Evolutionary conservation across 2,797 vertebrate genomes (phyloP).

Genomic region (Falco peregrinus): DNA sequence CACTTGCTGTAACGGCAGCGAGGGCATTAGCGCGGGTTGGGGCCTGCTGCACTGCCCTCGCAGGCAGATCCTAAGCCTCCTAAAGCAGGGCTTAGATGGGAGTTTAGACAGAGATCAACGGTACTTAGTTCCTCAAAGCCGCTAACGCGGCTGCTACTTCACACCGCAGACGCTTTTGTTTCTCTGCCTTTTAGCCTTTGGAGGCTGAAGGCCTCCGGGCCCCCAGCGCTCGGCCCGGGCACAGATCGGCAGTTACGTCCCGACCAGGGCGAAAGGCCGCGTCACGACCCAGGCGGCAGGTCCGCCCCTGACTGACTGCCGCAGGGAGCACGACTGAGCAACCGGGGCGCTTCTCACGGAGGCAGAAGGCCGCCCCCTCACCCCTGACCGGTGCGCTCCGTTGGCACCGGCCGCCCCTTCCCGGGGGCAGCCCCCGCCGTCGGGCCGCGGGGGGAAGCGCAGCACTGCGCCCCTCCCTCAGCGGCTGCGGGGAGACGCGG

Average conservation of each 20-base stretch:
- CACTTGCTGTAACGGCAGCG: rapidly evolving
- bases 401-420: rapidly evolving
- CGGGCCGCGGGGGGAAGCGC: too few relatives aligned
- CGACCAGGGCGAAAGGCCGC: neutral
- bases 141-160: neutral
- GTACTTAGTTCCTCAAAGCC: neutral
- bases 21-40: neutral
- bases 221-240: too few relatives aligned
- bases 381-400: rapidly evolving
- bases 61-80: neutral
- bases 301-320: rapidly evolving
- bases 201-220: neutral
- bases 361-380: neutral
- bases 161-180: neutral
- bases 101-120: neutral
- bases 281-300: rapidly evolving
- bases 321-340: rapidly evolving
- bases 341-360: rapidly evolving
- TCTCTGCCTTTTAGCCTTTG: neutral
- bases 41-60: neutral
- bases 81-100: neutral
- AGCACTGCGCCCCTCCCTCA: neutral
- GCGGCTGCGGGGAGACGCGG: neutral
- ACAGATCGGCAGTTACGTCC: rapidly evolving
- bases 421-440: neutral